Percentiles rank a stretch among this genome's conserved stretches.
Evolutionary conservation across 2,113 vertebrate species (phyloP).

Genomic region (Phalacrocorax aristotelis): DNA sequence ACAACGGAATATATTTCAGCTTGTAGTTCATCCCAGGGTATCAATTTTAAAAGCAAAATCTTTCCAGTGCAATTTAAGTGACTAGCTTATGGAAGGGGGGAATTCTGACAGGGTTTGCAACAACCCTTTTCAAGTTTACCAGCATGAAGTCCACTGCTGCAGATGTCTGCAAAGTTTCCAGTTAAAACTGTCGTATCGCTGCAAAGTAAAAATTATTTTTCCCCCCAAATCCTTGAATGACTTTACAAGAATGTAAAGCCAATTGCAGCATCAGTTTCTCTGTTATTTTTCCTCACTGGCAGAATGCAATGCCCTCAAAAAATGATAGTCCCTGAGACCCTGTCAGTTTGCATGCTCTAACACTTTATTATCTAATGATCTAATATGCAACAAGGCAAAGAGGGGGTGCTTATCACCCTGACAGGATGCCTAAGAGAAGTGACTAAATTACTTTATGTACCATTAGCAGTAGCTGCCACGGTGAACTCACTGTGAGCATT

Average conservation of each 20-base stretch:
- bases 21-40: neutral
- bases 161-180: neutral
- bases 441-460: constrained; percentile 85
- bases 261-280: constrained; percentile 71
- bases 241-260: constrained; percentile 63
- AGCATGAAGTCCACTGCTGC: neutral
- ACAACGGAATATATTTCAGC: neutral
- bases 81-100: neutral
- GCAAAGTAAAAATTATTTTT: constrained; percentile 6
- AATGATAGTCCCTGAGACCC: constrained; percentile 71
- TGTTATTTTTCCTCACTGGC: constrained; percentile 55
- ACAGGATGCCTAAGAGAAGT: constrained; percentile 79
- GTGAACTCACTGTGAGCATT: constrained; percentile 79
- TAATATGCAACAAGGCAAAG: constrained; percentile 84
- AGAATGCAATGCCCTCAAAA: constrained; percentile 67
- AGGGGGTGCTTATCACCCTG: constrained; percentile 78
- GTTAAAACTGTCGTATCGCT: neutral
- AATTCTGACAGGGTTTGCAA: neutral
- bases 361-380: constrained; percentile 88
- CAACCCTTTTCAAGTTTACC: neutral
- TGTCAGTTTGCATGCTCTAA: constrained; percentile 77
- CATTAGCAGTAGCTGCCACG: constrained; percentile 77
- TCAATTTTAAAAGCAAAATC: constrained; percentile 32
- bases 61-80: constrained; percentile 16
- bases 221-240: neutral